These are phyloP conservation scores for Eremobia ochroleuca DNA, from an alignment of 2,888 invertebrate species.

Conservation along the genomic window DNA sequence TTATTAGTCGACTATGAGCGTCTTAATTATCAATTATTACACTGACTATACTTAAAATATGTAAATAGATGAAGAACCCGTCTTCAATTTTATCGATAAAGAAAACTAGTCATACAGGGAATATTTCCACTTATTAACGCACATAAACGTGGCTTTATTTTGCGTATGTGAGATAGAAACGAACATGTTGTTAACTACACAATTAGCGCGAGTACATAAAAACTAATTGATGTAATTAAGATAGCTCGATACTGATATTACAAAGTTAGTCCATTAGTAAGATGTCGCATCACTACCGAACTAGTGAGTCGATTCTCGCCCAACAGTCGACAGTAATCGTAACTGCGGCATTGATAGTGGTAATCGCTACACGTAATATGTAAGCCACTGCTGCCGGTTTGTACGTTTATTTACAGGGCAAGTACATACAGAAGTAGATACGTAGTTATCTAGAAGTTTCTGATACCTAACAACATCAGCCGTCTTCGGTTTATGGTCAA, in stretches of 20 bases:
- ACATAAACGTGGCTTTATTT: constrained; percentile 54
- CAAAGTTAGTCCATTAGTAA: constrained; percentile 60
- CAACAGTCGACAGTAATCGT: constrained; percentile 50
- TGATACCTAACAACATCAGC: constrained; percentile 9
- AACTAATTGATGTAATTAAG: constrained; percentile 66
- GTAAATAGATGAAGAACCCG: constrained; percentile 23
- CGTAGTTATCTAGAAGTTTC: constrained; percentile 18
- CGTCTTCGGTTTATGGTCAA: constrained; percentile 3
- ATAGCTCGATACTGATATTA: constrained; percentile 57
- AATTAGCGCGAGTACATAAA: constrained; percentile 61
- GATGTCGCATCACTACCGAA: constrained; percentile 59
- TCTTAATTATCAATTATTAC: constrained; percentile 32
- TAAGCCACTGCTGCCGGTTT: constrained; percentile 33
- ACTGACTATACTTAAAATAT: constrained; percentile 22
- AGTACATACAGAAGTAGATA: constrained; percentile 27
- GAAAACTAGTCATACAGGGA: constrained; percentile 39
- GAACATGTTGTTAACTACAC: constrained; percentile 53
- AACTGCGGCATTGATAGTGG: constrained; percentile 47
- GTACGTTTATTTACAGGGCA: constrained; percentile 32
- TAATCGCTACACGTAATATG: constrained; percentile 58
- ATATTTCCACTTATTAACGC: constrained; percentile 37
- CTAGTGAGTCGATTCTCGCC: constrained; percentile 58
- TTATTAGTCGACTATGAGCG: constrained; percentile 42
- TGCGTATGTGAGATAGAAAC: constrained; percentile 35
- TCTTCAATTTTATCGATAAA: constrained; percentile 25